phyloP scores from a whole-genome alignment of 2,113 vertebrate species.

The Aspiorhynchus laticeps region DNA sequence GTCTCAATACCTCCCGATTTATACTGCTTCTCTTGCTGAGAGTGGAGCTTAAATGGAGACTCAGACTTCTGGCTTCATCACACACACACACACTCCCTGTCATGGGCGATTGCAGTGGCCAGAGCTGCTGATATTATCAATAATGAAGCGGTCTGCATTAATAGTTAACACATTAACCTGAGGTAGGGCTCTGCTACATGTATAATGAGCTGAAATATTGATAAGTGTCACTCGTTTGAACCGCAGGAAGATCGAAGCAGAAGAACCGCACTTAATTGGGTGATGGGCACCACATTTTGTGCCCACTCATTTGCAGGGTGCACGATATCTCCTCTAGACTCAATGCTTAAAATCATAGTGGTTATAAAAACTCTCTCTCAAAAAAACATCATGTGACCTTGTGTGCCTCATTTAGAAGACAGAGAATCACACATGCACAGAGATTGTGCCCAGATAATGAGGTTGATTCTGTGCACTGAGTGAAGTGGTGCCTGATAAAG shows the following conservation, averaged over 20 bases:
- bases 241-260: conserved; percentile 33
- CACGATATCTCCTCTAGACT: not conserved
- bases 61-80: conserved; percentile 7
- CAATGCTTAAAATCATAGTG: conserved; percentile 44
- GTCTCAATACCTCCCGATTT: conserved; percentile 62
- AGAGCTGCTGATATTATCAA: conserved; percentile 71
- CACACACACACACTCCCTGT: conserved; percentile 37
- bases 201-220: conserved; percentile 75
- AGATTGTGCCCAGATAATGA: conserved; percentile 41
- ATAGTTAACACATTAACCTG: conserved; percentile 71
- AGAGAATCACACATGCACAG: conserved; percentile 49
- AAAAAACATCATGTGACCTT: conserved; percentile 20
- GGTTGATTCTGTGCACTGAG: conserved; percentile 28
- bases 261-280: conserved; percentile 47
- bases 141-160: conserved; percentile 69
- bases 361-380: conserved; percentile 38
- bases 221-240: conserved; percentile 64
- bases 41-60: conserved; percentile 46
- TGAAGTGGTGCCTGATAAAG: conserved; percentile 45
- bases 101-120: conserved; percentile 65
- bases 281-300: conserved; percentile 19
- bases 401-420: conserved; percentile 35
- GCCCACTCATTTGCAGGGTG: conserved; percentile 4
- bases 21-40: conserved; percentile 57
- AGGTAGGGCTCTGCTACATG: conserved; percentile 65